phyloP scores from a whole-genome alignment of 2,797 vertebrate genomes.

The Hozukius guyotensis region DNA sequence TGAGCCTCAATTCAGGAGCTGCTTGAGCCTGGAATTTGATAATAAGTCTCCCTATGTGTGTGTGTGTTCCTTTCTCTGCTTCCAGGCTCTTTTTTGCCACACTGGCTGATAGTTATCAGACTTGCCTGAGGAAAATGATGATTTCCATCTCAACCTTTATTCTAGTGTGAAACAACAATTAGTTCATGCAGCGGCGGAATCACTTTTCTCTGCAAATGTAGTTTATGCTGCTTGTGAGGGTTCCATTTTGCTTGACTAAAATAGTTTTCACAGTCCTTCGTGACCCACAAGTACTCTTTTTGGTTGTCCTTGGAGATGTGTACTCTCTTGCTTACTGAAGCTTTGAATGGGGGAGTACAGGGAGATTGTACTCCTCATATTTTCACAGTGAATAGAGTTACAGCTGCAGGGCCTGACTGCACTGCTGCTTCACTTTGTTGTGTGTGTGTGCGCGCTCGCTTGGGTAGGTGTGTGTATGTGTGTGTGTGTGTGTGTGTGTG shows the following conservation, averaged over 20 bases:
- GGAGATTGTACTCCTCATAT: slow-evolving; percentile 45
- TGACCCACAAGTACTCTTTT: slow-evolving; percentile 21
- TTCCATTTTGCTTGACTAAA: slow-evolving; percentile 15
- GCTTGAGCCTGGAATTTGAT: slow-evolving; percentile 57
- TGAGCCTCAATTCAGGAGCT: slow-evolving; percentile 59
- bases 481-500: background rate
- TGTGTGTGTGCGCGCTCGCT: slow-evolving; percentile 12
- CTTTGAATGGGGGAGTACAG: slow-evolving; percentile 45
- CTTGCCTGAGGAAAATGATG: slow-evolving; percentile 14
- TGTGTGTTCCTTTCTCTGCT: background rate
- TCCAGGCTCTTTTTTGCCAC: background rate
- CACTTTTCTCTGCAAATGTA: background rate
- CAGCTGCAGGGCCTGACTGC: slow-evolving; percentile 58
- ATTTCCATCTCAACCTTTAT: slow-evolving; percentile 49
- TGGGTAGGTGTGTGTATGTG: background rate
- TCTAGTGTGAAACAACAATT: slow-evolving; percentile 28
- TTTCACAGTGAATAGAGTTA: slow-evolving; percentile 60
- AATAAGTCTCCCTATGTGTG: slow-evolving; percentile 33
- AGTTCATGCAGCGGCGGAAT: slow-evolving; percentile 3
- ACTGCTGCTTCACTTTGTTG: slow-evolving; percentile 48
- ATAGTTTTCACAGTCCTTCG: slow-evolving; percentile 19
- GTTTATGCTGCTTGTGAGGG: background rate
- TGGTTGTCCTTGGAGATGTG: slow-evolving; percentile 17
- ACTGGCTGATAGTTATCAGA: slow-evolving; percentile 40
- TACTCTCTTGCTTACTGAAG: slow-evolving; percentile 20